Evolutionary conservation across 2,113 vertebrate genomes (phyloP).

Genomic region (Tachuris rubrigastra): DNA sequence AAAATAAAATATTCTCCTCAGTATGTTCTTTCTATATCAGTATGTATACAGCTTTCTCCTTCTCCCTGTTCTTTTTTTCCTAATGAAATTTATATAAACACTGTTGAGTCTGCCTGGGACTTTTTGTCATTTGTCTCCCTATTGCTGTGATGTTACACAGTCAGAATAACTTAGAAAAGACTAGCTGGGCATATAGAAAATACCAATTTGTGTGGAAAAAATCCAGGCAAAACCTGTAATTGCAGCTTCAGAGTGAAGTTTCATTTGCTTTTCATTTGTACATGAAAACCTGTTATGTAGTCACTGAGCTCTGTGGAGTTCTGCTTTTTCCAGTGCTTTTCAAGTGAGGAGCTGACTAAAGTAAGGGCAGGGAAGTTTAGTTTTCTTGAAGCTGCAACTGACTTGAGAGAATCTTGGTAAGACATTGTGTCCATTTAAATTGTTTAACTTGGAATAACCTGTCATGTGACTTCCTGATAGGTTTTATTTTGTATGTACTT

Average conservation of each 20-base stretch:
- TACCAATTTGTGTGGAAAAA: neutral
- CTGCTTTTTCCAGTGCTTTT: neutral
- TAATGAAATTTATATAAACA: neutral
- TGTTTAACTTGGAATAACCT: neutral
- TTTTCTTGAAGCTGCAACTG: neutral
- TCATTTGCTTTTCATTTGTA: neutral
- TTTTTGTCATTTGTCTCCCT: neutral
- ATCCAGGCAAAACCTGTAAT: neutral
- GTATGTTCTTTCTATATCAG: neutral
- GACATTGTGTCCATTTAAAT: neutral
- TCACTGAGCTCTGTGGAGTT: neutral
- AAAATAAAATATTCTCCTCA: neutral
- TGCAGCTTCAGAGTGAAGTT: neutral
- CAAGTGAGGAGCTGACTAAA: neutral
- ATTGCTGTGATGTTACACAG: neutral
- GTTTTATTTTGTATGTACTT: neutral
- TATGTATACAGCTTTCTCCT: neutral
- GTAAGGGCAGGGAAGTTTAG: neutral
- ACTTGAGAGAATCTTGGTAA: neutral
- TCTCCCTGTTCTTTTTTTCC: neutral
- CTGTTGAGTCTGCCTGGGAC: neutral
- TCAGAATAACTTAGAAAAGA: neutral
- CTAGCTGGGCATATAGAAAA: neutral
- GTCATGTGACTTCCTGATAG: neutral
- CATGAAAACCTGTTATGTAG: neutral